phyloP scores from a whole-genome alignment of 2,888 invertebrate species.

The Eilema sororculum region DNA sequence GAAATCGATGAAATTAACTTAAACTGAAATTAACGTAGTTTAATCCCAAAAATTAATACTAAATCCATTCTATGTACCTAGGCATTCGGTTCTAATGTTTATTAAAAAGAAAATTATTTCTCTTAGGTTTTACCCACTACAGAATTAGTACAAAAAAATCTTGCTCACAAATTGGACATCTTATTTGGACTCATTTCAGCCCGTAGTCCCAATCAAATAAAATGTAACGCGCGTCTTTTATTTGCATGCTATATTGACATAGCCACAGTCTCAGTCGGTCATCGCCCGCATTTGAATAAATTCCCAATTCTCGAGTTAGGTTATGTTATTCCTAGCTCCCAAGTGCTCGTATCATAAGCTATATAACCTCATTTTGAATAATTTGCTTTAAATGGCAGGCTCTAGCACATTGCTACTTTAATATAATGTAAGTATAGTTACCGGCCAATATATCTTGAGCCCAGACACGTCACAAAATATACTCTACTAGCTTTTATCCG shows the following conservation, averaged over 20 bases:
- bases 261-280: not conserved
- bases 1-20: no score
- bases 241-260: not conserved
- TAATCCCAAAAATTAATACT: no score
- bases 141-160: not conserved
- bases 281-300: not conserved
- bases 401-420: not conserved
- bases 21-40: no score
- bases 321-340: not conserved
- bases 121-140: no score
- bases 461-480: no score
- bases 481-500: no score
- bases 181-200: not conserved
- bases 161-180: not conserved
- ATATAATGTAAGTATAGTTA: no score
- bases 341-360: not conserved
- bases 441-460: no score
- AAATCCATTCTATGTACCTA: no score
- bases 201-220: not conserved
- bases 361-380: not conserved
- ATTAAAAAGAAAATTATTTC: no score
- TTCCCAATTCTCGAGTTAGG: not conserved
- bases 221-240: not conserved
- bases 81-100: no score
- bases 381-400: not conserved